Evolutionary conservation across 1,140 invertebrate genomes (phyloP), one percentile per base, ranked within the genome.

Genomic region (Orius insidiosus): DNA sequence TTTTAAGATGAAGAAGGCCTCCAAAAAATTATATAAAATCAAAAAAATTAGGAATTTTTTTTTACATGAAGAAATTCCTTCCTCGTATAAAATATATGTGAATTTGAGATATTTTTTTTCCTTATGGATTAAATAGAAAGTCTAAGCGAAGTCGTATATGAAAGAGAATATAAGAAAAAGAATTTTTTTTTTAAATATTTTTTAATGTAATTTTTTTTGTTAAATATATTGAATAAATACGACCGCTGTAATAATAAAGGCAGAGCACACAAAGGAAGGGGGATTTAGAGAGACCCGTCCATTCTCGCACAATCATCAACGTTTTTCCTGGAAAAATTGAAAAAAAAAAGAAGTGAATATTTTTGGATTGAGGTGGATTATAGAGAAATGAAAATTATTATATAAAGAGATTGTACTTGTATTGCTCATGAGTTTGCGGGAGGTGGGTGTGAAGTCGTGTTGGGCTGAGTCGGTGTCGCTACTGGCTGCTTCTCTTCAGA

Each of bases 401-500:
- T n/a, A n/a, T n/a, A n/a, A n/a, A n/a, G n/a, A n/a, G n/a, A n/a
- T 39, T 37, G 39, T 41, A 39, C 38, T 31, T 47, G 32, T 43
- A 31, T 52, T 32, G 49, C 53, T 57, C 54, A 57, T 52, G 55
- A 57, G 49, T 54, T 50, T 39, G 50, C 48, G 44, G 37, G 45
- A 8, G 32, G 32, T 1, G 48, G 30, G 1, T 37, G 43, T 11
- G 40, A 36, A 11, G 37, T 37, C 24, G 24, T 3, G 24, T 24
- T 39, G 18, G 46, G 16, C 15, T 38, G 38, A 10, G 41, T 33
- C 4, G 51, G 38, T 8, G 32, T 47, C 19, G 54, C 50, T 3
- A 52, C 49, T 8, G 56, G 62, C 14, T 63, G 56, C 54, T 68
- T 68, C 41, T 74, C 71, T 52, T 74, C 72, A 52, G 62, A 62